Conservation (phyloP, 2,888 invertebrate genomes). For the Caradrina kadenii region DNA sequence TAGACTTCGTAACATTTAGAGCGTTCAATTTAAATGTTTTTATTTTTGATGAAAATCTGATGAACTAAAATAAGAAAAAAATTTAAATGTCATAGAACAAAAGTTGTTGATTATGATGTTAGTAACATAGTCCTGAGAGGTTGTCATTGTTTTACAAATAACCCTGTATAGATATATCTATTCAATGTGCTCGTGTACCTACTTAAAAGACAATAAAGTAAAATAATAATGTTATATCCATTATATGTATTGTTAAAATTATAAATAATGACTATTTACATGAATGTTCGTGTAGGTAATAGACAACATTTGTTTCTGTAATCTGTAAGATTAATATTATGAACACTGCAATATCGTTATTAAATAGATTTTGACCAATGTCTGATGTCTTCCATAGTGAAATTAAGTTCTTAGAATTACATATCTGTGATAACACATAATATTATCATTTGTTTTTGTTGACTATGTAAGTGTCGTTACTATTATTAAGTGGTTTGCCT, state of each 20-base stretch:
- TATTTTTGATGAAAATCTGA: too few relatives aligned
- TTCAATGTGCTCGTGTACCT: slow-evolving; percentile 4
- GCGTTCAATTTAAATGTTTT: too few relatives aligned
- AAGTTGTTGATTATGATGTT: too few relatives aligned
- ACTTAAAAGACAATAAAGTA: slow-evolving; percentile 51
- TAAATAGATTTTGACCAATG: slow-evolving; percentile 55
- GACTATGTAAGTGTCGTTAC: slow-evolving; percentile 35
- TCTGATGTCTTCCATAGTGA: slow-evolving; percentile 63
- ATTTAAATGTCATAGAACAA: too few relatives aligned
- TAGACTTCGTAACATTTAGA: too few relatives aligned
- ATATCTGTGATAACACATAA: slow-evolving; percentile 52
- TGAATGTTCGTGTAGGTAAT: neutral
- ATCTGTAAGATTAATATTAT: slow-evolving; percentile 21
- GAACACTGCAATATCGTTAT: slow-evolving; percentile 26
- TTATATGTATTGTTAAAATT: slow-evolving; percentile 3
- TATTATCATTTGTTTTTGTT: slow-evolving; percentile 41
- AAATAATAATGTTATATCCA: slow-evolving; percentile 3
- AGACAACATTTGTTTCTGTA: slow-evolving; percentile 2
- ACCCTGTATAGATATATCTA: slow-evolving; percentile 3
- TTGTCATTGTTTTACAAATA: too few relatives aligned
- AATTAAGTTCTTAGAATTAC: slow-evolving; percentile 41
- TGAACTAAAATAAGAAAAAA: too few relatives aligned
- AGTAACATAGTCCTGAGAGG: too few relatives aligned
- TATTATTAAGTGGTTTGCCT: slow-evolving; percentile 30
- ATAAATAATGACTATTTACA: slow-evolving; percentile 16